phyloP scores from a whole-genome alignment of 1,140 invertebrate genomes.

The Teleopsis dalmanni region DNA sequence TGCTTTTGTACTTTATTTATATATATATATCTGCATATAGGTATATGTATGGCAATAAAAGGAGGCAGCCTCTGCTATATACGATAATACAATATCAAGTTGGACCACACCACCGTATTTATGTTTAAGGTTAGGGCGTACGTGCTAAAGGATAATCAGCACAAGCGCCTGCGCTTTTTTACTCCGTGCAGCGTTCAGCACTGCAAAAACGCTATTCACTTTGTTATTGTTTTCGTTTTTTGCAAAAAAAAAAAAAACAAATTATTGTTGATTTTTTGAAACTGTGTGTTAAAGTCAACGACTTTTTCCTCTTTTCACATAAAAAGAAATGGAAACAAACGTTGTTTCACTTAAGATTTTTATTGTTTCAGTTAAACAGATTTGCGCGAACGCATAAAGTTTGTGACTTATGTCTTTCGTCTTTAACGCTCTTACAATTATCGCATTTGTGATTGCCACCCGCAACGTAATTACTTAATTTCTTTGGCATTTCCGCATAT shows the following conservation, averaged over 20 bases:
- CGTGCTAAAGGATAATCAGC: constrained; percentile 14
- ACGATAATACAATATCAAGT: background rate
- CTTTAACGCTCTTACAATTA: constrained; percentile 1
- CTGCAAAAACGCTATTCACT: background rate
- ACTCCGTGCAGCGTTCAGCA: too few relatives aligned
- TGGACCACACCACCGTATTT: background rate
- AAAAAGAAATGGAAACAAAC: background rate
- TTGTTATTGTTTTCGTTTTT: background rate
- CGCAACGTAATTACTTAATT: background rate
- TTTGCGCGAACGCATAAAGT: constrained; percentile 1
- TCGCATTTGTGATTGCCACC: background rate
- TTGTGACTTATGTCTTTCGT: constrained; percentile 13
- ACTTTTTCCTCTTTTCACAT: background rate
- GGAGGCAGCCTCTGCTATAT: too few relatives aligned
- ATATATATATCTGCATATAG: background rate
- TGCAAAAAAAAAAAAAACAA: constrained; percentile 5
- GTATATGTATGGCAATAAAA: constrained; percentile 3
- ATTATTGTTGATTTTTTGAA: constrained; percentile 7
- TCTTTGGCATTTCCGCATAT: constrained; percentile 3
- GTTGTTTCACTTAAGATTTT: background rate
- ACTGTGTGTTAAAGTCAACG: constrained; percentile 2
- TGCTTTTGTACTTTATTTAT: background rate
- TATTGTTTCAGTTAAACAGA: background rate
- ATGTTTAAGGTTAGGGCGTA: background rate
- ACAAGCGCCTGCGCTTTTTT: constrained; percentile 8